A percentile compares a stretch with the other conserved stretches of the same genome.
Evolutionary conservation across 2,888 invertebrate species (phyloP).

Genomic region (Arenicola marina): DNA sequence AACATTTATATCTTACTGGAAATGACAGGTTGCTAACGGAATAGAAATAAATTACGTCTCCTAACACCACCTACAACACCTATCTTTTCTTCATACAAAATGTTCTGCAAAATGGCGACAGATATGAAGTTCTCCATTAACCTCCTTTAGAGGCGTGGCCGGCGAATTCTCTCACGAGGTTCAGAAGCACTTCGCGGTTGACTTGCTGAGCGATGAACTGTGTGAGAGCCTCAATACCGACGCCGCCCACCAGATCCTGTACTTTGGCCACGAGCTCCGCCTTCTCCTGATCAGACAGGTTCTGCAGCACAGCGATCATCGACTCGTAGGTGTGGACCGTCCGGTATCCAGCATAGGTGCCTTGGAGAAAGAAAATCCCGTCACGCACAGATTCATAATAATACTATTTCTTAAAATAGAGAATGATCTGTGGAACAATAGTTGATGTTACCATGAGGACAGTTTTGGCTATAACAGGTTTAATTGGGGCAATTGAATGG

Average conservation of each 20-base stretch:
- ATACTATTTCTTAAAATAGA: background rate
- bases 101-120: too few relatives aligned
- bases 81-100: too few relatives aligned
- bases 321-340: slow-evolving; percentile 48
- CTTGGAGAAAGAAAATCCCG: background rate
- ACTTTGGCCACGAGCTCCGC: slow-evolving; percentile 41
- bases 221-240: slow-evolving; percentile 46
- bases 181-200: slow-evolving; percentile 46
- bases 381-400: background rate
- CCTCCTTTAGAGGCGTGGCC: too few relatives aligned
- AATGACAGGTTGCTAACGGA: too few relatives aligned
- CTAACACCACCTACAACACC: too few relatives aligned
- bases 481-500: too few relatives aligned
- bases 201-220: slow-evolving; percentile 48
- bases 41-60: too few relatives aligned
- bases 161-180: slow-evolving; percentile 38
- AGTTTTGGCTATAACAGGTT: too few relatives aligned
- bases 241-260: slow-evolving; percentile 51
- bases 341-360: slow-evolving; percentile 38
- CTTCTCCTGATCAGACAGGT: slow-evolving; percentile 47
- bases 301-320: slow-evolving; percentile 43
- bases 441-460: background rate
- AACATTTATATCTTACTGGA: too few relatives aligned
- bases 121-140: too few relatives aligned
- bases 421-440: background rate